These are phyloP conservation scores for Arbacia lixula DNA, from an alignment of 53 echinoderm and acorn worm genomes.

Conservation along the genomic window DNA sequence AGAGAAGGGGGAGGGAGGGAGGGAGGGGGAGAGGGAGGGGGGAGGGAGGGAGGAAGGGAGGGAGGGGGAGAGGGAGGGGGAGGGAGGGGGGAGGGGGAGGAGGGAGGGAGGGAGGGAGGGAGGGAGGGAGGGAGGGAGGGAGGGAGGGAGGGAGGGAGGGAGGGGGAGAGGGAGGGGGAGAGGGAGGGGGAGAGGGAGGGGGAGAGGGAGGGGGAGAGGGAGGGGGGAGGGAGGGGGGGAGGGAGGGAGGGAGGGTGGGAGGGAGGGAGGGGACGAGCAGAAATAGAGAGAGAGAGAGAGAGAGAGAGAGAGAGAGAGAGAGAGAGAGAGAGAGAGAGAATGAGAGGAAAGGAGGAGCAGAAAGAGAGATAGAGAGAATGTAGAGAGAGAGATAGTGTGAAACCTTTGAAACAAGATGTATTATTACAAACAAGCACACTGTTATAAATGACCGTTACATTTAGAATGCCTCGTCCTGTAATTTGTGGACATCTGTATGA, in stretches of 20 bases:
- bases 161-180: background rate
- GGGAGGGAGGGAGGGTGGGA: background rate
- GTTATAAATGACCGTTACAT: too few relatives aligned
- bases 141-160: background rate
- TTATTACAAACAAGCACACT: too few relatives aligned
- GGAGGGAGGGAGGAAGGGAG: constrained; percentile 14
- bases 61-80: too few relatives aligned
- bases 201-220: background rate
- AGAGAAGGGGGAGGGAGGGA: constrained; percentile 68
- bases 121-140: background rate
- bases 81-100: background rate
- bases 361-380: background rate
- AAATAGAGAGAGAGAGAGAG: background rate
- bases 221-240: background rate
- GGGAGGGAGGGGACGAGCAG: background rate
- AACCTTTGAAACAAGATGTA: too few relatives aligned
- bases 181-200: background rate
- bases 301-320: background rate
- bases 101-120: constrained; percentile 5
- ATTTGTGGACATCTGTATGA: too few relatives aligned
- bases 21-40: constrained; percentile 32
- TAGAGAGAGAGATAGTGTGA: too few relatives aligned
- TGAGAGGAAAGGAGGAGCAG: background rate
- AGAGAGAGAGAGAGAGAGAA: too few relatives aligned
- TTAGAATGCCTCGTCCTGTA: too few relatives aligned